Evolutionary conservation across 2,113 vertebrate genomes (phyloP), one percentile per base, ranked within the genome.

Genomic region (Oryzias celebensis): DNA sequence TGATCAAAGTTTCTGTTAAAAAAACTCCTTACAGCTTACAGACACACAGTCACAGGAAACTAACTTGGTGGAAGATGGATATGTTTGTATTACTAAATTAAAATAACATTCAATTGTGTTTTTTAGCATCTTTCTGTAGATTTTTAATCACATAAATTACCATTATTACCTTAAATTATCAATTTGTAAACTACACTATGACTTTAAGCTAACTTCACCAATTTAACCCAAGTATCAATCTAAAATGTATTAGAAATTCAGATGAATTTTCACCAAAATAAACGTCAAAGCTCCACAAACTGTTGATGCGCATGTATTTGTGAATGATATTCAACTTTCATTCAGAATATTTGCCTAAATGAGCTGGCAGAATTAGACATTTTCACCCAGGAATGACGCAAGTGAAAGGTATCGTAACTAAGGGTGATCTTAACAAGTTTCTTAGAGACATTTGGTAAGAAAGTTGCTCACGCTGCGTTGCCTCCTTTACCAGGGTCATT

Each of bases 331-430:
- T 20, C 26, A 77, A 71, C 52, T 46, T 75, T 68, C 51, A 42
- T 61, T 57, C 41, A 52, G 65, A 64, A 76, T 42, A 76, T 74
- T 75, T 65, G 58, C 77, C 63, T 62, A 67, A 80, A 59, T 63
- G 69, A 75, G 76, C 68, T 86, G 88, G 82, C 83, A 87, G 84
- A 81, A 74, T 74, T 47, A 73, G 31, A 82, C 78, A 71, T 81
- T 85, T 80, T 54, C 65, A 59, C 75, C 65, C 65, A 51, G 58
- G 63, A 65, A 52, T 90, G 88, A 90, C 85, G 88, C 88, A 89
- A 87, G 67, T 87, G 70, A 52, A 71, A 65, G 71, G 79, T 68
- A 86, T 79, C 81, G 70, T 80, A 20, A 20, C 20, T 20, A 65
- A 65, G 68, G 55, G 67, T 69, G 85, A 86, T 68, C 77, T 85